Conservation (phyloP, 2,888 invertebrate genomes). For the Rhamnusium bicolor region DNA sequence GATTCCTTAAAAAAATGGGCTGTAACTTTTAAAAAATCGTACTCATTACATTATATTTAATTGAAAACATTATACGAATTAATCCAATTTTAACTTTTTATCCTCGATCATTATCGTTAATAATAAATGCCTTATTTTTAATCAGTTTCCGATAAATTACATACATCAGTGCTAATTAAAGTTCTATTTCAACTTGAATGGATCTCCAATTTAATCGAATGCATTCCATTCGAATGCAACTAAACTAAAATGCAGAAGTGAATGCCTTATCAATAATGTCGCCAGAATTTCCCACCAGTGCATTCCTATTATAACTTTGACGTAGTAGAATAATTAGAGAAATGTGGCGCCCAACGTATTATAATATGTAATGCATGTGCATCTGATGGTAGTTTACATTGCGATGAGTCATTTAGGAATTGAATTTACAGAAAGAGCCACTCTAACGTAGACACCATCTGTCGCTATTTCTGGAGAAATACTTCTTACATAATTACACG, state of each 20-base stretch:
- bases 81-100: too few relatives aligned
- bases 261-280: background rate
- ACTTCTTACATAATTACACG: background rate
- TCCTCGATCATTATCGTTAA: background rate
- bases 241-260: background rate
- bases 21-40: too few relatives aligned
- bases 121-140: background rate
- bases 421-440: background rate
- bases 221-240: background rate
- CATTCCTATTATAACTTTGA: background rate
- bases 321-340: background rate
- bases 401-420: background rate
- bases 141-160: background rate
- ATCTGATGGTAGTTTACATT: background rate
- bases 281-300: background rate
- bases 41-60: too few relatives aligned
- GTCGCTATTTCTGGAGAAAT: background rate
- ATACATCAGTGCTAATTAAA: background rate
- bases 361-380: background rate
- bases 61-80: too few relatives aligned
- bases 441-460: background rate
- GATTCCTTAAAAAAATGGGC: too few relatives aligned
- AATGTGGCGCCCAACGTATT: background rate
- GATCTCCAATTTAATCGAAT: background rate
- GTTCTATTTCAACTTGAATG: background rate